Evolutionary conservation across 2,888 invertebrate species (phyloP).

Genomic region (Tiliacea citrago): DNA sequence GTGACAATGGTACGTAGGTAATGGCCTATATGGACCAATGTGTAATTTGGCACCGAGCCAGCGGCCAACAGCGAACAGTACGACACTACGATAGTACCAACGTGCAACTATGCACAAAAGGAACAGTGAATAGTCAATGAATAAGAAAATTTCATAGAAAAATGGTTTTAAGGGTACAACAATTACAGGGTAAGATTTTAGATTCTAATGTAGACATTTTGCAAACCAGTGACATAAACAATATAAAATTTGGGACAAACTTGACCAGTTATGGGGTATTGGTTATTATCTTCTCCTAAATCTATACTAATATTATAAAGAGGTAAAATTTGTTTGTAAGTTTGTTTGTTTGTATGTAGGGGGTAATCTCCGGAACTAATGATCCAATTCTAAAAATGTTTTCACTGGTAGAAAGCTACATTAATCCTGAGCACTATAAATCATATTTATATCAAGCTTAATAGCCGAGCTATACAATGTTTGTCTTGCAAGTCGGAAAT

Average conservation of each 20-base stretch:
- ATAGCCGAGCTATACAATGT: too few relatives aligned
- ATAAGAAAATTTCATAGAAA: neutral
- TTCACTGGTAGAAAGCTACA: too few relatives aligned
- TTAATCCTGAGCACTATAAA: too few relatives aligned
- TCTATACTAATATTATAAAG: too few relatives aligned
- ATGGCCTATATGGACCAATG: slow-evolving; percentile 77
- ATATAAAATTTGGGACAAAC: neutral
- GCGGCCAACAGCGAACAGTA: slow-evolving; percentile 49
- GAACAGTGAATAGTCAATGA: neutral
- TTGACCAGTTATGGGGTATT: neutral
- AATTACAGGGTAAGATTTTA: neutral
- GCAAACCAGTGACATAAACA: neutral
- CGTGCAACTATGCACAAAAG: slow-evolving; percentile 12
- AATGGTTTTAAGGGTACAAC: neutral
- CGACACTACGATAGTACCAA: slow-evolving; percentile 24
- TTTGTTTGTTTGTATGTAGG: too few relatives aligned
- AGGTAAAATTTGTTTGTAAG: too few relatives aligned
- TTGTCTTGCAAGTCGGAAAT: too few relatives aligned
- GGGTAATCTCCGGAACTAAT: too few relatives aligned
- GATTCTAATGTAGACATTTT: neutral
- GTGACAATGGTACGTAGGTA: slow-evolving; percentile 81
- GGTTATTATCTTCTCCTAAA: neutral
- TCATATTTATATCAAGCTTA: too few relatives aligned
- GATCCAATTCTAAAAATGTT: too few relatives aligned
- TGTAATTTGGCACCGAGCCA: slow-evolving; percentile 75